These are phyloP conservation scores for Drosophila cognata DNA, from an alignment of 2,888 invertebrate species.

Conservation along the genomic window DNA sequence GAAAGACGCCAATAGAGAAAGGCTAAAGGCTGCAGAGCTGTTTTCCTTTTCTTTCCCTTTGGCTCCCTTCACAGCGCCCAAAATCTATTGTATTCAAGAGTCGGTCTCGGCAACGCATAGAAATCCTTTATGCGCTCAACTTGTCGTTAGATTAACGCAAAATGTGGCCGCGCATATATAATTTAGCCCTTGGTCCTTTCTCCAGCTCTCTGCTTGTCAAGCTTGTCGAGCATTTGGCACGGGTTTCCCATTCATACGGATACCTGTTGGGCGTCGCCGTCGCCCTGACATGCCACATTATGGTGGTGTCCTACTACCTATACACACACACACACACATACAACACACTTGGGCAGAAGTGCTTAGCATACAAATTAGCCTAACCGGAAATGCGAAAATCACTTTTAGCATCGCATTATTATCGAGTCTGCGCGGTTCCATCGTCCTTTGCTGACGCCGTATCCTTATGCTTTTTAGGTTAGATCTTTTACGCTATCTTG, in stretches of 20 bases:
- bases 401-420: conserved; percentile 73
- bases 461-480: background rate
- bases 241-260: conserved; percentile 28
- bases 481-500: conserved; percentile 5
- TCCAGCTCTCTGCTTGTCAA: background rate
- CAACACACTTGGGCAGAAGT: conserved; percentile 39
- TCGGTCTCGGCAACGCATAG: conserved; percentile 57
- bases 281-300: conserved; percentile 19
- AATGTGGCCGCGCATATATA: conserved; percentile 78
- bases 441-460: conserved; percentile 5
- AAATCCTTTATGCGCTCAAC: conserved; percentile 77
- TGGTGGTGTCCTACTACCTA: conserved; percentile 26
- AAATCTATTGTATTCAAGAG: conserved; percentile 54
- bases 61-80: background rate
- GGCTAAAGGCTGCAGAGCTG: conserved; percentile 20
- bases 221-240: conserved; percentile 29
- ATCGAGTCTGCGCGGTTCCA: conserved; percentile 58
- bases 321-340: conserved; percentile 15
- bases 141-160: conserved; percentile 80
- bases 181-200: conserved; percentile 21
- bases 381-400: conserved; percentile 74
- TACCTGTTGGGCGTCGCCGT: conserved; percentile 67
- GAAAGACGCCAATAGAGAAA: conserved; percentile 18
- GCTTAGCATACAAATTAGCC: conserved; percentile 80
- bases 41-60: background rate